A percentile compares a stretch with the other conserved stretches of the same genome.
Evolutionary conservation across 2,888 invertebrate genomes (phyloP).

Genomic region (Abrostola triplasia): DNA sequence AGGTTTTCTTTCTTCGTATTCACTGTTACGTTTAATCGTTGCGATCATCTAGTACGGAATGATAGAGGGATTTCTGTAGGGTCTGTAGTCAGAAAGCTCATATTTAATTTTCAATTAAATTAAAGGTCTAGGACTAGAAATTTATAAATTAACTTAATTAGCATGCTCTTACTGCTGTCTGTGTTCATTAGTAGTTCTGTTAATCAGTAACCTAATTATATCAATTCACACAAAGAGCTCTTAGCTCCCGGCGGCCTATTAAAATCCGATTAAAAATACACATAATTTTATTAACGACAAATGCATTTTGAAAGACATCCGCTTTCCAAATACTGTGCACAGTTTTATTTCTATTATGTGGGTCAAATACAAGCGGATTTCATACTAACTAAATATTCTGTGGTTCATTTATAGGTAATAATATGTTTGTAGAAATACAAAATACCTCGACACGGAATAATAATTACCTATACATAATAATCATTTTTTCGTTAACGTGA

Average conservation of each 20-base stretch:
- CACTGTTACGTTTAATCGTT: neutral
- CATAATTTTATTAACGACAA: constrained; percentile 54
- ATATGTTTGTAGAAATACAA: no score
- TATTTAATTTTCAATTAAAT: no score
- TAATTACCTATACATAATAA: no score
- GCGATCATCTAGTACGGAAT: no score
- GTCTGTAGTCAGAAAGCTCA: no score
- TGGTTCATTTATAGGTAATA: no score
- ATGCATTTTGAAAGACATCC: constrained; percentile 73
- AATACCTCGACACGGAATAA: no score
- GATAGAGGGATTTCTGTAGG: no score
- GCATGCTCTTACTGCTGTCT: neutral
- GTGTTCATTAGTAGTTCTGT: neutral
- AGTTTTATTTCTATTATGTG: constrained; percentile 60
- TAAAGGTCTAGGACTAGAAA: no score
- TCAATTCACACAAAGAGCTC: neutral
- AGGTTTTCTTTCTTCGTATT: neutral
- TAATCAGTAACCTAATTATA: neutral
- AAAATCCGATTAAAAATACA: constrained; percentile 37
- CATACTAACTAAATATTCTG: no score
- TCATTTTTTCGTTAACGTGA: no score
- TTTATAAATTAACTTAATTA: no score
- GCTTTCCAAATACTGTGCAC: constrained; percentile 61
- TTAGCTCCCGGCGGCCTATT: constrained; percentile 23
- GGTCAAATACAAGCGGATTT: constrained; percentile 64